Evolutionary conservation across 2,888 invertebrate species (phyloP).

Genomic region (Drosophila mettleri): DNA sequence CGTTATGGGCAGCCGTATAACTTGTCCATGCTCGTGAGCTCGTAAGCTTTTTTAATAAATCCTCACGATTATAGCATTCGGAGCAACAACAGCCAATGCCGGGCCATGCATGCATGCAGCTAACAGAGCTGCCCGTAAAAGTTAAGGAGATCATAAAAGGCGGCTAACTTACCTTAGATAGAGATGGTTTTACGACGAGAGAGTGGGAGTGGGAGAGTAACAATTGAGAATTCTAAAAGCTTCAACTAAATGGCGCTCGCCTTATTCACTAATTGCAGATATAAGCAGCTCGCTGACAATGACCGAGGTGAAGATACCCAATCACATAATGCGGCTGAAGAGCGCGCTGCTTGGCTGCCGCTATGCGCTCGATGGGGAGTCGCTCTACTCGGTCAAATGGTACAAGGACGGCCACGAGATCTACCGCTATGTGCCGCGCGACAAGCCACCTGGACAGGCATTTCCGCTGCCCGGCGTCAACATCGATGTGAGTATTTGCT

Average conservation of each 20-base stretch:
- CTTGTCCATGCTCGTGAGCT: background rate
- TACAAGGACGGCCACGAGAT: conserved; percentile 96
- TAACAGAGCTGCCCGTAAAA: conserved; percentile 33
- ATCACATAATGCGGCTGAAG: conserved; percentile 92
- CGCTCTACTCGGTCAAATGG: conserved; percentile 95
- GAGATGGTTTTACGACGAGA: conserved; percentile 22
- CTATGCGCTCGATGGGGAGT: conserved; percentile 93
- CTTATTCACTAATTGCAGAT: conserved; percentile 82
- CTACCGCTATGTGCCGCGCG: conserved; percentile 93
- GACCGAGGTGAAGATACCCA: conserved; percentile 92
- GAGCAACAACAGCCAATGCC: background rate
- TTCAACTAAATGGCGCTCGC: conserved; percentile 47
- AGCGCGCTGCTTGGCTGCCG: conserved; percentile 92
- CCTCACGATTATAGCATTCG: conserved; percentile 29
- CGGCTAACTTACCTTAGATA: conserved; percentile 30
- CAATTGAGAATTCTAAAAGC: conserved; percentile 12
- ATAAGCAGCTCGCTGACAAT: conserved; percentile 88
- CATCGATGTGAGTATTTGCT: conserved; percentile 90
- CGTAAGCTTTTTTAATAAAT: conserved; percentile 22
- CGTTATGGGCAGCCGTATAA: background rate
- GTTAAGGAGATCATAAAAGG: conserved; percentile 44
- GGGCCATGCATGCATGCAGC: conserved; percentile 5
- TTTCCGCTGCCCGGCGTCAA: conserved; percentile 92
- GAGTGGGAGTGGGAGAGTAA: conserved; percentile 17
- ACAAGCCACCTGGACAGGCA: conserved; percentile 92